Conservation (phyloP, 53 echinoderm and acorn worm species). For the Luidia sarsii region DNA sequence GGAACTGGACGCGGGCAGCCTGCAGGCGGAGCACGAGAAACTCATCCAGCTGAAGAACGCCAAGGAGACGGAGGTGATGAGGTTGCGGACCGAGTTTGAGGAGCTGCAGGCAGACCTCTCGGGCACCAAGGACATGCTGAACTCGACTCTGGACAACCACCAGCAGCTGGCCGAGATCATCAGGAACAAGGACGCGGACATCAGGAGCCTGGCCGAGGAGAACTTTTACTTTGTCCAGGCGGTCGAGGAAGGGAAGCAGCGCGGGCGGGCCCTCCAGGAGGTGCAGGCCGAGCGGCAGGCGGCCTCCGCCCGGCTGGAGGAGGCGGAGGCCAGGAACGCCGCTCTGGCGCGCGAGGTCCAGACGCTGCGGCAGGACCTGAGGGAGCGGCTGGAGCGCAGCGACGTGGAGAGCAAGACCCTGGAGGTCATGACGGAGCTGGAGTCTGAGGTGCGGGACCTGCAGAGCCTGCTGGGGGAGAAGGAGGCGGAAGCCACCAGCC, state of each 20-base stretch:
- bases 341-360: slow-evolving; percentile 14
- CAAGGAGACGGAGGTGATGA: slow-evolving; percentile 55
- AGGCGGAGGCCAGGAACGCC: slow-evolving; percentile 50
- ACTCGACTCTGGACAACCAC: slow-evolving; percentile 71
- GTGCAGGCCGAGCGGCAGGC: slow-evolving; percentile 30
- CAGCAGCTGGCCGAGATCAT: slow-evolving; percentile 75
- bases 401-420: slow-evolving; percentile 69
- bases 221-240: slow-evolving; percentile 82
- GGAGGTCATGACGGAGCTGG: slow-evolving; percentile 73
- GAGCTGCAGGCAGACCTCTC: slow-evolving; percentile 68
- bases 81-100: slow-evolving; percentile 64
- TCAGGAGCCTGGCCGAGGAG: slow-evolving; percentile 81
- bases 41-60: slow-evolving; percentile 41
- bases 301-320: slow-evolving; percentile 46
- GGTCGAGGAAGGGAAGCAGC: slow-evolving; percentile 77
- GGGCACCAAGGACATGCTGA: slow-evolving; percentile 79
- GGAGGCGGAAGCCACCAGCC: slow-evolving; percentile 26
- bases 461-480: slow-evolving; percentile 39
- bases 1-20: slow-evolving; percentile 23
- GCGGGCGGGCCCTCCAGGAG: slow-evolving; percentile 53
- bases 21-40: slow-evolving; percentile 53
- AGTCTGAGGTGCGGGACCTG: slow-evolving; percentile 69
- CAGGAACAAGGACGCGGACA: slow-evolving; percentile 83
- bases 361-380: slow-evolving; percentile 37
- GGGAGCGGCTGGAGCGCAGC: slow-evolving; percentile 39